Evolutionary conservation across 2,888 invertebrate genomes (phyloP).

Genomic region (Phytoseiulus persimilis): DNA sequence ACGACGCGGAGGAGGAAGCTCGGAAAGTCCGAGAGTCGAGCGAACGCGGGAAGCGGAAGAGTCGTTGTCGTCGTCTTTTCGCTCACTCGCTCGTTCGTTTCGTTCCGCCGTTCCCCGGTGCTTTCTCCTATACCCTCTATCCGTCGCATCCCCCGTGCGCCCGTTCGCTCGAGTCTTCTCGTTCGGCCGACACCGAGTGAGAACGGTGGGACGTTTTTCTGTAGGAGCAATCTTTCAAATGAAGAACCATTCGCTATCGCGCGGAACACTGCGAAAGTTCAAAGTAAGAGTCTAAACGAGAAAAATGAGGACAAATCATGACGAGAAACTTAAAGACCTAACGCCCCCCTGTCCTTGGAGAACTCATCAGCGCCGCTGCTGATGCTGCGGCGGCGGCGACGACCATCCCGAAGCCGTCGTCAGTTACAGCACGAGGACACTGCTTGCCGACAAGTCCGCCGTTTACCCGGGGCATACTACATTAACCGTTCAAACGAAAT

Average conservation of each 20-base stretch:
- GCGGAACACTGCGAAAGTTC: neutral
- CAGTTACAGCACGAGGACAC: neutral
- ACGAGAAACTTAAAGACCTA: slow-evolving; percentile 5
- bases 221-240: neutral
- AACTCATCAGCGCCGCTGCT: neutral
- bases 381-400: neutral
- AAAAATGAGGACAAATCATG: neutral
- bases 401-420: neutral
- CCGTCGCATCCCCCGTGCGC: neutral
- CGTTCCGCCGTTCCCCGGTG: neutral
- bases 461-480: neutral
- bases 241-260: slow-evolving; percentile 5
- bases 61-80: slow-evolving; percentile 5
- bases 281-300: neutral
- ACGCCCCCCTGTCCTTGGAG: neutral
- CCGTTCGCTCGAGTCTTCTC: neutral
- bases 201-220: slow-evolving; percentile 5
- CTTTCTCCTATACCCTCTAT: neutral
- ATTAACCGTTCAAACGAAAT: neutral
- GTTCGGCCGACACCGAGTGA: neutral
- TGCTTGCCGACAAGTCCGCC: neutral
- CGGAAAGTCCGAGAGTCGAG: neutral
- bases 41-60: neutral
- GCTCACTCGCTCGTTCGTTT: neutral
- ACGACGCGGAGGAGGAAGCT: neutral